Evolutionary conservation across 2,113 vertebrate species (phyloP), one percentile per base, ranked within the genome.

Genomic region (Orycteropus afer): DNA sequence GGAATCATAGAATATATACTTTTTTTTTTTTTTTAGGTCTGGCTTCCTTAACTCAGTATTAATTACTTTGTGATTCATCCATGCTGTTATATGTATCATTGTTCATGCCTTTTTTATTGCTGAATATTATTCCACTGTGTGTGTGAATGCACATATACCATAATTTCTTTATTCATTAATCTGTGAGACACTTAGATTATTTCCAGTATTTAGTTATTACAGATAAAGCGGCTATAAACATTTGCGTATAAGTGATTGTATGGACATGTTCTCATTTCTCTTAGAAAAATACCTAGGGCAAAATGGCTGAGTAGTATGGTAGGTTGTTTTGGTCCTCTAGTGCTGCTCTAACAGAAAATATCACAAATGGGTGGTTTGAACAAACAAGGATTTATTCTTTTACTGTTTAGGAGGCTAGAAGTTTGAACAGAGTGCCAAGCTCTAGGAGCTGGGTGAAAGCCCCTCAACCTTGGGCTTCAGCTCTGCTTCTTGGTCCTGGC

Each of bases 181-280:
- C 61, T 73, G 40, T 57, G 51, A 78, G 53, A 79, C 42, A 74
- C 32, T 67, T 85, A 15, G n/a, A n/a, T n/a, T n/a, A n/a, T n/a
- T n/a, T n/a, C n/a, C n/a, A n/a, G n/a, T n/a, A n/a, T n/a, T 73
- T 90, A 40, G 63, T 55, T 86, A 92, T 63, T 81, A 86, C 3
- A 74, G 80, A 96, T 74, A 81, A 86, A 92, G n/a, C 40, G 65
- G 42, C 49, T 88, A n/a, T 59, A 42, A 91, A 74, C 42, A 67
- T 42, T 42, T n/a, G 25, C 34, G 42, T 32, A 53, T 57, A 55
- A 45, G 63, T 57, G 18, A 82, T 18, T 83, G 8, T 74, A 89
- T 37, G 25, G 40, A 76, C 11, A 53, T 40, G 18, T 42, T 92
- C 94, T 94, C 34, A 74, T 83, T 90, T 95, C 18, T 93, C 53